Evolutionary conservation across 1,140 invertebrate genomes (phyloP), one percentile per base, ranked within the genome.

Genomic region (Drosophila sechellia): DNA sequence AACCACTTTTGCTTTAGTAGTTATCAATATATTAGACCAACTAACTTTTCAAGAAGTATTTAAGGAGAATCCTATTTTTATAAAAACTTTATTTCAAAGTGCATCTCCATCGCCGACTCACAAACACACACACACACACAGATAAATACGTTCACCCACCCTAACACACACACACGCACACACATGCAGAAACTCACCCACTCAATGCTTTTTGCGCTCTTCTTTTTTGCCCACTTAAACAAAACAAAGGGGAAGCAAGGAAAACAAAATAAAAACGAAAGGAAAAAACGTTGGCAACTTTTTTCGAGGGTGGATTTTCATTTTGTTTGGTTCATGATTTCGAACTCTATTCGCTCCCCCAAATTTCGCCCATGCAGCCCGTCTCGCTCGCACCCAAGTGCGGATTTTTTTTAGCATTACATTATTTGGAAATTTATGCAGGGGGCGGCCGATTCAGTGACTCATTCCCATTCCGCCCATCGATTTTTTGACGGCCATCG

Each of bases 261-360:
- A 59, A 79, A 81, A 63, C 56, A 70, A 56, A 55, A 75, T 55
- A 61, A 85, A 85, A 83, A 56, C 66, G 52, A 49, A 57, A 52
- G 43, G 43, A 55, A 74, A 63, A 76, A 84, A 69, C 64, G 61
- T 59, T 83, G 65, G 71, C 59, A 89, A 84, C 80, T 89, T 87
- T 86, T 89, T 87, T 79, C 46, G 84, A 87, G 84, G 84, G 84
- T 87, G 79, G 84, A 84, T 84, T 87, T 89, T 87, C 84, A 87
- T 87, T 87, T 87, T 87, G 79, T 89, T 77, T 84, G 84, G 76
- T 87, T 87, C 79, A 89, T 89, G 84, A 89, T 89, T 87, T 89
- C 66, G 79, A 84, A 89, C 84, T 87, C 81, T 87, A 89, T 87
- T 87, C 78, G 66, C 74, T 77, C 50, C 61, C 56, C 73, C 73